Base-by-base conservation (phyloP, 2,797 vertebrate species). In the Gymnoscopelus microlampas region DNA sequence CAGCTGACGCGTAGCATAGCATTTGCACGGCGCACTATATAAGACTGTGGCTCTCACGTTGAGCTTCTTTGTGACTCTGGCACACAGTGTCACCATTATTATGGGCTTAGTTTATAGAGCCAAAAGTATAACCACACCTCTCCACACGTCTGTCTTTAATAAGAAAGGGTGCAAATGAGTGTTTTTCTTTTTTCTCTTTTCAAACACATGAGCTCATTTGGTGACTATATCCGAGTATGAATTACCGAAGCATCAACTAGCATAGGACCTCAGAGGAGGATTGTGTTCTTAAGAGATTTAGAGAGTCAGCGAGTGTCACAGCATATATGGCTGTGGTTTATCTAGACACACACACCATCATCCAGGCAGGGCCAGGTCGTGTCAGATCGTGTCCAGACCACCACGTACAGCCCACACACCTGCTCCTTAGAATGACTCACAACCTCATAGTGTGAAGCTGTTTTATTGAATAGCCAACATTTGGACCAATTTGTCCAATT, bases 331-430 rank as follows among this genome's bases (percentile, higher is more conserved):
- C 72, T 13, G 57, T 59, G 60, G 44, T 68, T 66, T 62, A 60
- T 63, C 53, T 53, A 65, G 60, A 23, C 73, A 35, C 32, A 39
- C 35, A 9, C 39, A 44, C 39, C 39, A 66, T 74, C 50, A 71
- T 59, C 68, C 19, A 19, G 19, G 19, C 56, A 35, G 8, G 70
- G 49, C 12, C 51, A 56, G 76, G 77, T 80, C n/a, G n/a, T n/a
- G n/a, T n/a, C 81, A 77, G 60, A 88, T 84, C 79, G 86, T 76
- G 84, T 74, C 49, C 83, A 81, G 72, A 78, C 67, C 75, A 71
- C 74, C 53, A 14, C 19, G 19, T 19, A 19, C 70, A 82, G 76
- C 56, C 60, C 14, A 14, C 64, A 75, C 6, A 19, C 50, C 56
- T 75, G 65, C 73, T 72, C 61, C 53, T 59, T 69, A 70, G 78